A percentile compares a stretch with the other conserved stretches of the same genome.
These are phyloP conservation scores for Eucidaris tribuloides DNA, from an alignment of 35 echinoderm and acorn worm species.

Conservation along the genomic window DNA sequence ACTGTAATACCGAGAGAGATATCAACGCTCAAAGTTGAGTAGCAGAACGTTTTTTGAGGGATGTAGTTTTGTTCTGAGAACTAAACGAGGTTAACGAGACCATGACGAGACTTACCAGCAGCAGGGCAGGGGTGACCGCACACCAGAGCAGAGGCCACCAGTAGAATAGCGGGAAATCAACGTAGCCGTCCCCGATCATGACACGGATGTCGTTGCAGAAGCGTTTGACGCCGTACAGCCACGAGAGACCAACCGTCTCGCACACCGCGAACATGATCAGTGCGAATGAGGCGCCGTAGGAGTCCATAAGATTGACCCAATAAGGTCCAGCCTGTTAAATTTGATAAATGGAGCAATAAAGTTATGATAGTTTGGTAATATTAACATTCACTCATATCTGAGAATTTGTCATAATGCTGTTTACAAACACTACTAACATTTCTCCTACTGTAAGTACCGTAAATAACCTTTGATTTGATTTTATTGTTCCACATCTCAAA, in stretches of 20 bases:
- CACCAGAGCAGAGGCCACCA: conserved; percentile 93
- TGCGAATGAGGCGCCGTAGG: conserved; percentile 82
- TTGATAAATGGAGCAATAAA: not conserved
- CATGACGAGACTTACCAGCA: conserved; percentile 65
- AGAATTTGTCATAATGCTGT: too few relatives aligned
- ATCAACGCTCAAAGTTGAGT: too few relatives aligned
- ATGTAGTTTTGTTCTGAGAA: too few relatives aligned
- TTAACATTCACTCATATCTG: too few relatives aligned
- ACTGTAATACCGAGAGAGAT: too few relatives aligned
- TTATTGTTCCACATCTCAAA: too few relatives aligned
- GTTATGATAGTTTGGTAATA: too few relatives aligned
- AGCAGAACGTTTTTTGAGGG: too few relatives aligned
- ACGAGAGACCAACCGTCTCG: conserved; percentile 69
- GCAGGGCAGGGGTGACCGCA: conserved; percentile 70
- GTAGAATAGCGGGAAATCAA: conserved; percentile 66
- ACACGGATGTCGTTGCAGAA: conserved; percentile 93
- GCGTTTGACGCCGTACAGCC: conserved; percentile 87
- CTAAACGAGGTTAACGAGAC: too few relatives aligned
- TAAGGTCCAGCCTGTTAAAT: conserved; percentile 81
- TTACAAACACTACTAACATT: too few relatives aligned
- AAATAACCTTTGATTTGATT: too few relatives aligned
- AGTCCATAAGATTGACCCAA: conserved; percentile 88
- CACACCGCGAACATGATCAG: conserved; percentile 72
- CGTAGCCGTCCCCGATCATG: conserved; percentile 73
- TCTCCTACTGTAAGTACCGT: too few relatives aligned